These are phyloP conservation scores for Matsumyia berberina DNA, from an alignment of 2,888 invertebrate species.

Conservation along the genomic window DNA sequence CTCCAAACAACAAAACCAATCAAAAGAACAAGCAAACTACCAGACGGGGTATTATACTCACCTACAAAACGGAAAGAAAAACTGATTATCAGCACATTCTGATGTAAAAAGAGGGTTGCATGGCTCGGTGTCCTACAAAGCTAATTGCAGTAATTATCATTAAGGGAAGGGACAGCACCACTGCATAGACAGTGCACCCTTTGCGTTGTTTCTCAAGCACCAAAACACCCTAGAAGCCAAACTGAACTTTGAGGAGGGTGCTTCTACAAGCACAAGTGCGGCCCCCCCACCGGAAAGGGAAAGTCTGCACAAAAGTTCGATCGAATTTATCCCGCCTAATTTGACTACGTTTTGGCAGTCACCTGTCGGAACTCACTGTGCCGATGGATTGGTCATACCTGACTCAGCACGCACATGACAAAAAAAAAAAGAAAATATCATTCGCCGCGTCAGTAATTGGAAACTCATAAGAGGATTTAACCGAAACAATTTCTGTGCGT, in stretches of 20 bases:
- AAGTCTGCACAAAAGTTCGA: conserved; percentile 41
- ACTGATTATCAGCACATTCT: conserved; percentile 13
- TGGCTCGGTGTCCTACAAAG: conserved; percentile 17
- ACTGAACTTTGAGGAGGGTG: conserved; percentile 7
- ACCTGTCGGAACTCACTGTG: conserved; percentile 22
- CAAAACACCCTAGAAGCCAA: conserved; percentile 43
- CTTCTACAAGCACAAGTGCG: background rate
- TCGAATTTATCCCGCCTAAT: conserved; percentile 1
- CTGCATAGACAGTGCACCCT: conserved; percentile 30
- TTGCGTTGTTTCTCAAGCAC: conserved; percentile 10
- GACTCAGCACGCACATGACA: conserved; percentile 32
- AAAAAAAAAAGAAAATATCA: background rate
- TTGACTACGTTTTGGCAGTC: conserved; percentile 36
- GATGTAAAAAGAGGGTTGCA: conserved; percentile 25
- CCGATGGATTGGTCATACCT: conserved; percentile 60
- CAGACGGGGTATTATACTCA: background rate
- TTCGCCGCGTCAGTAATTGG: conserved; percentile 41
- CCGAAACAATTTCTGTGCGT: conserved; percentile 19
- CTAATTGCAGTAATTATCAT: conserved; percentile 66
- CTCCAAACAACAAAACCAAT: conserved; percentile 45
- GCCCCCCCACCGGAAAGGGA: conserved; percentile 1
- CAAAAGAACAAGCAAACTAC: conserved; percentile 37
- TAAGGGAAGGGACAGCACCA: conserved; percentile 3
- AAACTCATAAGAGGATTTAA: conserved; percentile 67
- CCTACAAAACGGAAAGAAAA: background rate